These are phyloP conservation scores for Drosophila willistoni DNA, from an alignment of 1,140 invertebrate genomes.

Conservation along the genomic window DNA sequence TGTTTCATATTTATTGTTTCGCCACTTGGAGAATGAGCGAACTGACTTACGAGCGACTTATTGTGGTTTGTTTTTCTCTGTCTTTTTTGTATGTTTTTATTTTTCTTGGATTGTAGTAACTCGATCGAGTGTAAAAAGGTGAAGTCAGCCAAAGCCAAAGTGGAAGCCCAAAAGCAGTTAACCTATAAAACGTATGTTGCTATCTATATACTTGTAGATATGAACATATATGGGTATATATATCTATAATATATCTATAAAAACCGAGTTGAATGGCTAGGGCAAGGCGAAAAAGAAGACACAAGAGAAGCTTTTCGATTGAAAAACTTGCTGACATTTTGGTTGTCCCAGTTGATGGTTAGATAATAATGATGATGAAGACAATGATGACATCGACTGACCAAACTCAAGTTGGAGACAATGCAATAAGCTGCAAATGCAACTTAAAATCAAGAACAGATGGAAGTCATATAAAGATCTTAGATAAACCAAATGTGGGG, in stretches of 20 bases:
- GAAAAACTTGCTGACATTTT: constrained; percentile 75
- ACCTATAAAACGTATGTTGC: constrained; percentile 61
- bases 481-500: too few species aligned
- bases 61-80: constrained; percentile 13
- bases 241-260: constrained; percentile 26
- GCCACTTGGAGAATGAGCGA: constrained; percentile 26
- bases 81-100: constrained; percentile 11
- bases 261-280: constrained; percentile 27
- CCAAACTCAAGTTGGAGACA: constrained; percentile 39
- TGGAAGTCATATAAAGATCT: not conserved
- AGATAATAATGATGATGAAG: not conserved
- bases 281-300: constrained; percentile 38
- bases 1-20: constrained; percentile 58
- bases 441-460: not conserved
- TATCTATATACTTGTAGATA: constrained; percentile 34
- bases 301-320: constrained; percentile 37
- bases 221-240: constrained; percentile 28
- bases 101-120: constrained; percentile 21
- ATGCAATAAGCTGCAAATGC: constrained; percentile 22
- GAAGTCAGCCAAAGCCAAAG: constrained; percentile 70
- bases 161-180: constrained; percentile 57
- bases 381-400: too few species aligned
- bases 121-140: constrained; percentile 69
- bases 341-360: constrained; percentile 56
- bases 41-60: not conserved